phyloP scores from a whole-genome alignment of 92 coral and sea anemone genomes.

The Virgularia gustaviana region DNA sequence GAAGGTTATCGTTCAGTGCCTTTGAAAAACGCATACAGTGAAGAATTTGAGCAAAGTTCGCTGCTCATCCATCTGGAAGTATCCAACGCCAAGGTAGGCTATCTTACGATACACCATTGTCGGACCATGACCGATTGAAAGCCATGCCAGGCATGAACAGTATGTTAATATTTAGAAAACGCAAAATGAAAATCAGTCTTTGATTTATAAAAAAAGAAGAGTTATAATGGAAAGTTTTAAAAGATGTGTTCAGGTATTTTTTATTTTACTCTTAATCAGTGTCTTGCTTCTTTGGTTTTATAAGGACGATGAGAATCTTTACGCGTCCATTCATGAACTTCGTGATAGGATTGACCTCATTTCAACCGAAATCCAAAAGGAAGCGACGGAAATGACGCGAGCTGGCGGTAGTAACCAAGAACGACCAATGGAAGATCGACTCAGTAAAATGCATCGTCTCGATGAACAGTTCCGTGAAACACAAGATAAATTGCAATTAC shows the following conservation, averaged over 20 bases:
- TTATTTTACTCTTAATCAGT: neutral
- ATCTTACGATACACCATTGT: neutral
- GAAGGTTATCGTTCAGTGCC: conserved; percentile 93
- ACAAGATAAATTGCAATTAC: conserved; percentile 16
- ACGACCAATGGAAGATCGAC: conserved; percentile 24
- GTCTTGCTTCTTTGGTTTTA: neutral
- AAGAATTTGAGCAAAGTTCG: conserved; percentile 76
- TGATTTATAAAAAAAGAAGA: too few relatives aligned
- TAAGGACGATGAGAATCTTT: conserved; percentile 83
- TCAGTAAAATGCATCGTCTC: conserved; percentile 13
- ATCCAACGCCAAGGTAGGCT: conserved; percentile 83
- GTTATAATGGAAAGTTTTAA: too few relatives aligned
- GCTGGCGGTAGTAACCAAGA: conserved; percentile 18
- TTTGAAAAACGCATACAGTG: conserved; percentile 84
- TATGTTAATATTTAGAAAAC: too few relatives aligned
- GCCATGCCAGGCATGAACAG: too few relatives aligned
- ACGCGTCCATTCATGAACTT: conserved; percentile 96
- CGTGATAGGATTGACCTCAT: conserved; percentile 88
- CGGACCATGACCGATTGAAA: neutral
- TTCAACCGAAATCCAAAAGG: conserved; percentile 77
- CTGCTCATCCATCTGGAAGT: conserved; percentile 77
- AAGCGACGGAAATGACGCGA: conserved; percentile 50
- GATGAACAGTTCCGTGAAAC: conserved; percentile 37
- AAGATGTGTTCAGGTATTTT: too few relatives aligned
- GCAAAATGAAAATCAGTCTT: too few relatives aligned